A percentile compares a stretch with the other conserved stretches of the same genome.
phyloP scores from a whole-genome alignment of 2,888 invertebrate genomes.

The Dryobota labecula region DNA sequence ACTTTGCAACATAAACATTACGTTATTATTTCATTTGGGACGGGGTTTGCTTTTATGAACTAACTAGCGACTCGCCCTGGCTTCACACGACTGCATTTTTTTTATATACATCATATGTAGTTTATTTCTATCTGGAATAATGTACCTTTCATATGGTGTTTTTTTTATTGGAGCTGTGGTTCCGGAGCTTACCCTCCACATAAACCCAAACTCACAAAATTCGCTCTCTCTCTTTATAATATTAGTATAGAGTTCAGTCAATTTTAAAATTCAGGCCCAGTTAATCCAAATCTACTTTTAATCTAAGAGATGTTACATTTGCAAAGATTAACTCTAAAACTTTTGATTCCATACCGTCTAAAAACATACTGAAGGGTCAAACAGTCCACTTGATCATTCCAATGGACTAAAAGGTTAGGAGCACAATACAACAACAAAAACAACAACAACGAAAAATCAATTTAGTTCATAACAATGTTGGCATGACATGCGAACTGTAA shows the following conservation, averaged over 20 bases:
- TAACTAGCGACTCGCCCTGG: neutral
- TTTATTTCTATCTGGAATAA: no score
- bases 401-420: slow-evolving; percentile 78
- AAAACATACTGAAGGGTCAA: slow-evolving; percentile 66
- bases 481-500: slow-evolving; percentile 83
- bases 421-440: slow-evolving; percentile 76
- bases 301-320: slow-evolving; percentile 2
- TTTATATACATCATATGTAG: no score
- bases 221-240: no score
- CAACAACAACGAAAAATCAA: slow-evolving; percentile 55
- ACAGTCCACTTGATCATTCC: slow-evolving; percentile 79
- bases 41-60: neutral
- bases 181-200: no score
- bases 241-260: no score
- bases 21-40: slow-evolving; percentile 25
- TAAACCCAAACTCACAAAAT: no score
- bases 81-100: no score
- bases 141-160: no score
- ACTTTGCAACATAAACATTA: slow-evolving; percentile 31
- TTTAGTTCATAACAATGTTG: slow-evolving; percentile 76
- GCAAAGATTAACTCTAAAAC: neutral
- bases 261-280: neutral
- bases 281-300: slow-evolving; percentile 21
- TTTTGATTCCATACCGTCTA: slow-evolving; percentile 73
- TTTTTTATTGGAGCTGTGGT: no score